Conservation (phyloP, 2,888 invertebrate species). For the Diloba caeruleocephala region DNA sequence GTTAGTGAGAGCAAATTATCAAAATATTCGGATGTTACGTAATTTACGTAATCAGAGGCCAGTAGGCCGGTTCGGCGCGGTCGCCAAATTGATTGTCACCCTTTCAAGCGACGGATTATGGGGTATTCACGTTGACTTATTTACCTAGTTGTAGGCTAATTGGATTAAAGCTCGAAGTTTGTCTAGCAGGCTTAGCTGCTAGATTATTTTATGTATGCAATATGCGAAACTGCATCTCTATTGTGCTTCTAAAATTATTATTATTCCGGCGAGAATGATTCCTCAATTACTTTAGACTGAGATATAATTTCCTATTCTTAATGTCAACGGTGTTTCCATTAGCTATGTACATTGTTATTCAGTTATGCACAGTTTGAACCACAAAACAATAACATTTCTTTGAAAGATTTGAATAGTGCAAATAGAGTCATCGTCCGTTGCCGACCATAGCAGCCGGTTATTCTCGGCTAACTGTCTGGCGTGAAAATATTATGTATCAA, state of each 20-base stretch:
- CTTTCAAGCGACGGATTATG: slow-evolving; percentile 50
- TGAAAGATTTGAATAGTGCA: slow-evolving; percentile 34
- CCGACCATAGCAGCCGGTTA: slow-evolving; percentile 4
- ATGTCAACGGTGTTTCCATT: background rate
- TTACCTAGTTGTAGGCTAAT: slow-evolving; percentile 36
- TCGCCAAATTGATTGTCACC: slow-evolving; percentile 57
- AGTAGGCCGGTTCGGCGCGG: slow-evolving; percentile 34
- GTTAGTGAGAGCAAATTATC: slow-evolving; percentile 26
- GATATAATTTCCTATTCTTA: background rate
- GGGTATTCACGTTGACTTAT: slow-evolving; percentile 38
- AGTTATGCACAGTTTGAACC: slow-evolving; percentile 14
- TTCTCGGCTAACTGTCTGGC: slow-evolving; percentile 28
- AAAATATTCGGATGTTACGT: slow-evolving; percentile 42
- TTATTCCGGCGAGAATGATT: no score
- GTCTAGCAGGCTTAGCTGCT: background rate
- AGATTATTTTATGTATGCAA: background rate
- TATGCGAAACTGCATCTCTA: background rate
- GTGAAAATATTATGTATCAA: background rate
- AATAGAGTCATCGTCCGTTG: slow-evolving; percentile 11
- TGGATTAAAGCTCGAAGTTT: slow-evolving; percentile 20
- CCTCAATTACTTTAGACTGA: no score
- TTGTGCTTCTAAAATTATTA: no score
- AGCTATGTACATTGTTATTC: slow-evolving; percentile 1
- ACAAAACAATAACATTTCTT: slow-evolving; percentile 33
- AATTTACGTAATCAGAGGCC: slow-evolving; percentile 50